Base-by-base conservation (phyloP, 2,113 vertebrate species). In the Hippolais icterina region DNA sequence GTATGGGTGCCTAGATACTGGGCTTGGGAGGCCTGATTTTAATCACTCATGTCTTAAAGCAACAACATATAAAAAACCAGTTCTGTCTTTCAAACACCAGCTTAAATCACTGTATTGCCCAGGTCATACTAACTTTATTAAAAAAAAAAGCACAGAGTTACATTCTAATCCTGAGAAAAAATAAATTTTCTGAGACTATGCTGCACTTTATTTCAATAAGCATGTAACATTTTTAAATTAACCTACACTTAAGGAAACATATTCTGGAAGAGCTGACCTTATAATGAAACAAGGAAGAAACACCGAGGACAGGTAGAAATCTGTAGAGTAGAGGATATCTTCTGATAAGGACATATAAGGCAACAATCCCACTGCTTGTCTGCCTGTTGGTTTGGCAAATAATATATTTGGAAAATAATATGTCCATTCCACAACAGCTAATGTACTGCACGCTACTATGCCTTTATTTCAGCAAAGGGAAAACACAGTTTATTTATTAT, bases 401-500 rank as follows among this genome's bases (percentile, higher is more conserved):
- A n/a, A n/a, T n/a, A n/a, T n/a, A n/a, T n/a, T n/a, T n/a, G n/a
- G n/a, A n/a, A n/a, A n/a, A n/a, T n/a, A n/a, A n/a, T n/a, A n/a
- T n/a, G n/a, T n/a, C n/a, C n/a, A n/a, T n/a, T 23, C 49, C 23
- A 61, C 84, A 76, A 53, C 53, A 85, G 66, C 18, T 80, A 47
- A 53, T 1, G 3, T 44, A 52, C 41, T 84, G 28, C 46, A 27
- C 0, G 1, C n/a, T 60, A 25, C n/a, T 60, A 28, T 53, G 41
- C 72, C 66, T 81, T 93, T 52, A 80, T 86, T 90, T 90, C 64
- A 83, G 79, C 1, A 4, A 74, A 81, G 37, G 47, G 25, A 86
- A 95, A 96, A 29, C 53, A 71, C 37, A 22, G 27, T 87, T 88
- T 78, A 54, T 83, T 95, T 95, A 78, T 90, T 94, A 60, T 63